Evolutionary conservation across 2,797 vertebrate genomes (phyloP).

Genomic region (Sarcoramphus papa): DNA sequence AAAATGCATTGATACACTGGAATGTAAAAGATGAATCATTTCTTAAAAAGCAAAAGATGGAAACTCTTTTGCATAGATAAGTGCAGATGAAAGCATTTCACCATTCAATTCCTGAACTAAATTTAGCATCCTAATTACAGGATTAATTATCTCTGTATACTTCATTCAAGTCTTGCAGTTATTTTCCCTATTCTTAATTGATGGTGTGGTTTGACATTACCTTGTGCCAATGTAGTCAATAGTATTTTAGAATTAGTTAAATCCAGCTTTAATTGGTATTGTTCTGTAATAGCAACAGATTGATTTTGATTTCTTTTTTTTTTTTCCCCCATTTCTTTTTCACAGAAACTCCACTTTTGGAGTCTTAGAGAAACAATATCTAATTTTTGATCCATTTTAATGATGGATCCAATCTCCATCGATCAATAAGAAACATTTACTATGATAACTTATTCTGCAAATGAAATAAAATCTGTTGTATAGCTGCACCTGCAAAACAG

Average conservation of each 20-base stretch:
- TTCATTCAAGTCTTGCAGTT: slow-evolving; percentile 1
- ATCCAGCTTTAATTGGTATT: background rate
- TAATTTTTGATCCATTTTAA: background rate
- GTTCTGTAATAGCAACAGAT: background rate
- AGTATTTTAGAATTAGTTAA: background rate
- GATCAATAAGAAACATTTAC: background rate
- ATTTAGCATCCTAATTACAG: slow-evolving; percentile 15
- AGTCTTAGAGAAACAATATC: background rate
- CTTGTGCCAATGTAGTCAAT: background rate
- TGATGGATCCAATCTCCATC: background rate
- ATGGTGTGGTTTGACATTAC: background rate
- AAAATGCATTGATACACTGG: background rate
- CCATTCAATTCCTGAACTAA: background rate
- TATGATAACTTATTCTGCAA: background rate
- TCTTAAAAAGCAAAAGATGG: background rate
- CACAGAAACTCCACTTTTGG: background rate
- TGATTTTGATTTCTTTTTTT: background rate
- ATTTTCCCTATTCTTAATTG: background rate
- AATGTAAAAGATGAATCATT: background rate
- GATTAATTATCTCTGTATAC: slow-evolving; percentile 4
- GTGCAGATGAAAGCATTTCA: background rate
- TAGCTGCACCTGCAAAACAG: background rate
- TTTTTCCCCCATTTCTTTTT: background rate
- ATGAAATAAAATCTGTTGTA: background rate
- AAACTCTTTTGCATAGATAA: background rate